phyloP scores from a whole-genome alignment of 2,113 vertebrate species.

The Arizona elegans region DNA sequence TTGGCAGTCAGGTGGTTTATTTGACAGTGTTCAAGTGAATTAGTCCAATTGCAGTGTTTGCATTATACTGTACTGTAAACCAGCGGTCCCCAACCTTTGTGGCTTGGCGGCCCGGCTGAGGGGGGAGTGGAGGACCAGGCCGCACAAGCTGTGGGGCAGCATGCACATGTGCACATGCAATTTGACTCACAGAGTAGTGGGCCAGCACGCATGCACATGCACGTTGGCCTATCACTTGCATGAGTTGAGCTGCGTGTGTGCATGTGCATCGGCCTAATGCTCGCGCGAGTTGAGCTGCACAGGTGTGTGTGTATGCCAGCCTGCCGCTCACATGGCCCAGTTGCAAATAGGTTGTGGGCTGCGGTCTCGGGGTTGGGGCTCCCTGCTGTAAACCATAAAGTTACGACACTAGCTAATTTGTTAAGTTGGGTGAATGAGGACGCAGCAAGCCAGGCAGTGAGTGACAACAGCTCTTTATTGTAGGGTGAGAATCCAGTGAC shows the following conservation, averaged over 20 bases:
- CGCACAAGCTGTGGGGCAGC: fast-evolving
- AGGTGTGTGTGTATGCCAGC: too few species aligned
- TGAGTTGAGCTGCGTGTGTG: background rate
- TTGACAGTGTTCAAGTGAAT: background rate
- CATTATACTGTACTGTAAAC: background rate
- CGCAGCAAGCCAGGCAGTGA: too few species aligned
- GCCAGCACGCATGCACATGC: background rate
- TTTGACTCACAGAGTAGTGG: background rate
- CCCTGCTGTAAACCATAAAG: background rate
- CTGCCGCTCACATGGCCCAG: too few species aligned
- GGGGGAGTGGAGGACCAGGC: background rate
- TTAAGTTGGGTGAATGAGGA: too few species aligned
- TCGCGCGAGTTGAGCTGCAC: too few species aligned
- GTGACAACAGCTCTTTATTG: too few species aligned
- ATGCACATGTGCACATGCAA: background rate
- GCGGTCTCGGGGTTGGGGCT: fast-evolving
- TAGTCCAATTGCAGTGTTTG: background rate
- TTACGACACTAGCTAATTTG: background rate
- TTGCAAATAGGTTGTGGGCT: background rate
- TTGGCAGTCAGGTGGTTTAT: background rate
- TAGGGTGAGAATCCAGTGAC: too few species aligned
- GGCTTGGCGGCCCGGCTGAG: background rate
- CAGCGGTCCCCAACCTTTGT: background rate
- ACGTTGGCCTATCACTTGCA: background rate
- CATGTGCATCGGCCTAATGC: background rate